phyloP scores from a whole-genome alignment of 2,797 vertebrate genomes.

The Myripristis jacobus region DNA sequence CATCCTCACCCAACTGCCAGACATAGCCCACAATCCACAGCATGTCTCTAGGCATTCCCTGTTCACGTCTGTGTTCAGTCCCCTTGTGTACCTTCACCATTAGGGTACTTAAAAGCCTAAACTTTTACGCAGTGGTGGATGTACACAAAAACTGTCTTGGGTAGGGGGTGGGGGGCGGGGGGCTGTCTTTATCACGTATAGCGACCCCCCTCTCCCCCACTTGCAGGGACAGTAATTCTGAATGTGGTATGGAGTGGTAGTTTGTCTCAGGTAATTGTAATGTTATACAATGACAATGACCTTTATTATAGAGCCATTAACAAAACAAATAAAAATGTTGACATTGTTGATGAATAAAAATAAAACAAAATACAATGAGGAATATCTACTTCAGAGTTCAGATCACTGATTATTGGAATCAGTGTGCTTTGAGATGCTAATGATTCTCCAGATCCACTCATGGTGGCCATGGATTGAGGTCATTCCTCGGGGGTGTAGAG shows the following conservation, averaged over 20 bases:
- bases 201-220: not conserved
- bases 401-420: not conserved
- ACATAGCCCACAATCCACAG: constrained; percentile 66
- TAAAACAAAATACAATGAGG: not conserved
- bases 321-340: no score
- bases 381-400: not conserved
- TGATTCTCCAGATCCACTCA: constrained; percentile 17
- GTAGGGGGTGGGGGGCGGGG: constrained; percentile 5
- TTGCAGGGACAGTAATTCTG: not conserved
- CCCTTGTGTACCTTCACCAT: not conserved
- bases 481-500: constrained; percentile 33
- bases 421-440: constrained; percentile 22
- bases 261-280: no score
- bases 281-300: no score
- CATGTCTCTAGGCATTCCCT: constrained; percentile 56
- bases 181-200: constrained; percentile 10
- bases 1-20: constrained; percentile 69
- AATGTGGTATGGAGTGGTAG: not conserved
- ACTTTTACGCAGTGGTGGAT: constrained; percentile 13
- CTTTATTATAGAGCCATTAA: no score
- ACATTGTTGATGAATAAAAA: no score
- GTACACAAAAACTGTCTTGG: constrained; percentile 12
- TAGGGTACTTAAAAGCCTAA: not conserved
- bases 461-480: constrained; percentile 3
- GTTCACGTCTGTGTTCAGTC: constrained; percentile 35